phyloP scores from a whole-genome alignment of 2,797 vertebrate genomes.

The Psittacula echo region DNA sequence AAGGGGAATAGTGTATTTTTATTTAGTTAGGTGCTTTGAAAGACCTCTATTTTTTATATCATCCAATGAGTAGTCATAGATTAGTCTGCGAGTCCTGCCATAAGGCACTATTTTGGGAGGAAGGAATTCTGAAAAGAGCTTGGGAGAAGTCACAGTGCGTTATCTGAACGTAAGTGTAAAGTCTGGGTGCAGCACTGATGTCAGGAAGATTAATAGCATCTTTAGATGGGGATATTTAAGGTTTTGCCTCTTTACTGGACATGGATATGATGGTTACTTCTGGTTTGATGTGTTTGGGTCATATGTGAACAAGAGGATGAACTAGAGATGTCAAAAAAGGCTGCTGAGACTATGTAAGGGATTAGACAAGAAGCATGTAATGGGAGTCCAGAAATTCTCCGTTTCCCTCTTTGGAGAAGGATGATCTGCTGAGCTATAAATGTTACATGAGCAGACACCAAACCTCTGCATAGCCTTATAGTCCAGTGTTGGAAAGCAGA shows the following conservation, averaged over 20 bases:
- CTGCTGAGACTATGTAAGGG: not conserved
- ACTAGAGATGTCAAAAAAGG: not conserved
- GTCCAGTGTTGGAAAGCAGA: not conserved
- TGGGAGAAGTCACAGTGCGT: slow-evolving; percentile 5
- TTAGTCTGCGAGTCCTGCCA: not conserved
- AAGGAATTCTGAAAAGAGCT: not conserved
- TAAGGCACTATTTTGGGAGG: slow-evolving; percentile 1
- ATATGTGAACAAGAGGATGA: not conserved
- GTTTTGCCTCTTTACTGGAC: not conserved
- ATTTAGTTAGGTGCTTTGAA: slow-evolving; percentile 53
- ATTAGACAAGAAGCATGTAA: not conserved
- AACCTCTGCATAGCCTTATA: not conserved
- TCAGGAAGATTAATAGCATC: not conserved
- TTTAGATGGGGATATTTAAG: not conserved
- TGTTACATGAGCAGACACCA: not conserved
- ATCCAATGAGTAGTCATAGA: not conserved
- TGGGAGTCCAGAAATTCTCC: not conserved
- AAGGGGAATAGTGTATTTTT: slow-evolving; percentile 23
- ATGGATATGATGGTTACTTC: not conserved
- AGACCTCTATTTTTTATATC: slow-evolving; percentile 35
- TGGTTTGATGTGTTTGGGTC: not conserved
- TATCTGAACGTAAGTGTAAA: not conserved
- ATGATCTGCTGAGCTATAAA: not conserved
- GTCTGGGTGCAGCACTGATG: not conserved
- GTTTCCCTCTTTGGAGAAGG: not conserved